Base-by-base conservation (phyloP, 1,140 invertebrate species). In the Nylanderia fulva region DNA sequence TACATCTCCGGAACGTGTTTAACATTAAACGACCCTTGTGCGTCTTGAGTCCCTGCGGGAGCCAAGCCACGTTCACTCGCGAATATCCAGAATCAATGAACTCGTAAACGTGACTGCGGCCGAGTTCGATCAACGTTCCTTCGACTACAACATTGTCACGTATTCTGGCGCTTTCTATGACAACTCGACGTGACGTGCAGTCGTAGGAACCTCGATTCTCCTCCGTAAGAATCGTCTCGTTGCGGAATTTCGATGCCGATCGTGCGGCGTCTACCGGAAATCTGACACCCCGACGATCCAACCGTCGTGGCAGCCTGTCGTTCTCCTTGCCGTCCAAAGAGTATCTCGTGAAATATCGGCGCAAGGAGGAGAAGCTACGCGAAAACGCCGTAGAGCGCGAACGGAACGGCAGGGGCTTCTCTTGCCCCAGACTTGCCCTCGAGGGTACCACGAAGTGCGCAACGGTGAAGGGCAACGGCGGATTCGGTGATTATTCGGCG, bases 401-500 rank as follows among this genome's bases (percentile, higher is more conserved):
- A 58, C 56, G 77, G 61, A 85, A 80, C 75, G 64, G 60, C 54
- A 60, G 85, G 80, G 88, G 72, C 66, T 76, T 74, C 33, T 63
- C 68, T 66, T 87, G 90, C 85, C 89, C 87, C 68, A 72, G 71
- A 45, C 85, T 86, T 69, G 36, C 85, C 83, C 86, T 89, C 82
- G 91, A 92, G 80, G 75, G 91, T 93, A 86, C 75, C 88, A 93
- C 86, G 69, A 93, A 93, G 85, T 84, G 91, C 92, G 93, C 91
- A 93, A 94, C 93, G 92, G 93, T 94, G 94, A 94, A 94, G 94
- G 94, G 93, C 85, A 94, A 94, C 93, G 92, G 94, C 89, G 93
- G 93, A 86, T 95, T 93, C 91, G 93, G 93, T 85, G 94, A 95
- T 80, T 95, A 95, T 75, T 94, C 94, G 86, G 94, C 94, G 87